Evolutionary conservation across 1,140 invertebrate genomes (phyloP), one percentile per base, ranked within the genome.

Genomic region (Spodoptera frugiperda): DNA sequence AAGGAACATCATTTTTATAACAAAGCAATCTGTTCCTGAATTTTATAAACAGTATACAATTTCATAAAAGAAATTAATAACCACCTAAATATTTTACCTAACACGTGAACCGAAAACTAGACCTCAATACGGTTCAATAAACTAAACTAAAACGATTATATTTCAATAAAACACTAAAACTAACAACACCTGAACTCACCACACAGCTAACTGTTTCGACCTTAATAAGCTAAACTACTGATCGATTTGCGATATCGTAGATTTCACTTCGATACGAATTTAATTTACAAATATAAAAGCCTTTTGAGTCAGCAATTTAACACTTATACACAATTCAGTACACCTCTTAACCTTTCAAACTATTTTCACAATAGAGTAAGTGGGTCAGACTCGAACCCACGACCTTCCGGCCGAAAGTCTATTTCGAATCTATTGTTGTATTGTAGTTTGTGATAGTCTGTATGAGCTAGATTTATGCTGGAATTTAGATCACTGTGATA

Each of bases 371-470:
- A 73, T 59, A 73, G 70, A 46, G 17, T 15, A 73, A 73, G 33
- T 73, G 55, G 70, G 70, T 73, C 54, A 73, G 53, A 48, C 55
- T 73, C 21, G 70, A 73, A 73, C 70, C 17, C 44, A 14, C 65
- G 65, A 68, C 65, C 65, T 68, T 68, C 65, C 14, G 19, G 4
- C 63, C 1, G 48, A 68, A 67, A 67, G 63, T 11, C 65, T 59
- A 17, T 59, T 59, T 48, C 70, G 1, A 48, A 8, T 14, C 53
- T 73, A 73, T 73, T 59, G 70, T 73, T 73, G 44, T 9, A 63
- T 44, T 44, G 44, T 63, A 63, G 15, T 63, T 63, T 57, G 21
- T 57, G 54, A 57, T 57, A 46, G 33, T 12, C 59, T 25, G 12
- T 44, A 12, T 63, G 33, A 17, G 57, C 33, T 63, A 17, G 15